These are phyloP conservation scores for Salarias fasciatus DNA, from an alignment of 2,797 vertebrate species.

Conservation along the genomic window DNA sequence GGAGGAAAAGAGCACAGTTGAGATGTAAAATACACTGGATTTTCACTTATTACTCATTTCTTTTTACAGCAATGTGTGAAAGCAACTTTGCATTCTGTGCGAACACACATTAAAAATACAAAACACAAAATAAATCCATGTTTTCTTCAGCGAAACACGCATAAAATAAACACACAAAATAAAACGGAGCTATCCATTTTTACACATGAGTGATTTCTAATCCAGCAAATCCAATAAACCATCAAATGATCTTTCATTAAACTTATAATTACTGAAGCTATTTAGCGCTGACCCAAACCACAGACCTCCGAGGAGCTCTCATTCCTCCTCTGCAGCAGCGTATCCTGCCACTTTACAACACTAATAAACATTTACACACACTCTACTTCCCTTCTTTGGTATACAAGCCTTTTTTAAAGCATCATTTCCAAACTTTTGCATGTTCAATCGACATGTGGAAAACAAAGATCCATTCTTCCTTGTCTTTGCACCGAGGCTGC, in stretches of 20 bases:
- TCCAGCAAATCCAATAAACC: not conserved
- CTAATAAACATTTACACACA: no score
- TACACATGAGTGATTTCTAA: not conserved
- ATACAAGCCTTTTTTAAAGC: not conserved
- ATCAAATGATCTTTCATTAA: not conserved
- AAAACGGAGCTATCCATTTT: not conserved
- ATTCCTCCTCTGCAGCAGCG: not conserved
- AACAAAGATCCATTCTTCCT: not conserved
- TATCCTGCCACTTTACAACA: no score
- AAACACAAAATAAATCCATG: not conserved
- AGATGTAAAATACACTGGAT: slow-evolving; percentile 4
- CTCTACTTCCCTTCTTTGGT: not conserved
- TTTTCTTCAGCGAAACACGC: not conserved
- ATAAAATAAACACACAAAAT: not conserved
- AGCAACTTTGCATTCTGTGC: not conserved
- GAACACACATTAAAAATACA: not conserved
- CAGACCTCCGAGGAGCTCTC: not conserved
- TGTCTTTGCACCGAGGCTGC: not conserved
- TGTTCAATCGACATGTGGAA: not conserved
- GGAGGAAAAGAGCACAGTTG: slow-evolving; percentile 1
- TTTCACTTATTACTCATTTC: no score
- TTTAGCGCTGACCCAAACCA: not conserved
- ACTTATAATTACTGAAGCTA: not conserved
- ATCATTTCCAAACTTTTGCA: not conserved
- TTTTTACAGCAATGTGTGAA: not conserved